Evolutionary conservation across 2,797 vertebrate species (phyloP).

Genomic region (Melanotaenia trifasciata): DNA sequence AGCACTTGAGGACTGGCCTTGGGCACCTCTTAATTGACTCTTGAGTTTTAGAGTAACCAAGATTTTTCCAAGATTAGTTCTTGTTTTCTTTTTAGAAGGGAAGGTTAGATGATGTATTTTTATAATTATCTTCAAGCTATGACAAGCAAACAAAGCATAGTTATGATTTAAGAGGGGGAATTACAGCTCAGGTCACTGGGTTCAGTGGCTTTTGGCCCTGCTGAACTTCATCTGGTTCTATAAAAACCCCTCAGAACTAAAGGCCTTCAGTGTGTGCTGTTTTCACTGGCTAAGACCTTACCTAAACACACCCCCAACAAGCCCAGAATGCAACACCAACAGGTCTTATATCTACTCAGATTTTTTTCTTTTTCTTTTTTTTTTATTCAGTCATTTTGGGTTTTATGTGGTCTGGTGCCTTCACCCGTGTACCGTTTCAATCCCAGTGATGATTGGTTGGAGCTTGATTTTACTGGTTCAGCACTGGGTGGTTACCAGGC

Average conservation of each 20-base stretch:
- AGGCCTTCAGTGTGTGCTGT: conserved; percentile 63
- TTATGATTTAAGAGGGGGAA: conserved; percentile 17
- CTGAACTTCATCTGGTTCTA: conserved; percentile 65
- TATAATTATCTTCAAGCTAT: background rate
- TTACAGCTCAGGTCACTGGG: conserved; percentile 54
- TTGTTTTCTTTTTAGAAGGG: background rate
- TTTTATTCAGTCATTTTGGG: conserved; percentile 26
- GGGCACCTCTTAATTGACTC: background rate
- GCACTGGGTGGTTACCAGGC: conserved; percentile 49
- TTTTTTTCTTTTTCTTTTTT: conserved; percentile 5
- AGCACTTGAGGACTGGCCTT: too few relatives aligned
- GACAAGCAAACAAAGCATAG: conserved; percentile 3
- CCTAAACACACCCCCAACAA: conserved; percentile 73
- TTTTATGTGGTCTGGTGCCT: conserved; percentile 28
- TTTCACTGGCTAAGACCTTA: conserved; percentile 75
- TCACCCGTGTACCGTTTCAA: conserved; percentile 26
- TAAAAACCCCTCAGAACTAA: conserved; percentile 53
- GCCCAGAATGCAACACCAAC: conserved; percentile 41
- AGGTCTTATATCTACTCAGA: conserved; percentile 22
- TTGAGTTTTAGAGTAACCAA: background rate
- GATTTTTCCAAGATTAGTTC: background rate
- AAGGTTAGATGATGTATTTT: background rate
- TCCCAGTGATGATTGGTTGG: conserved; percentile 42
- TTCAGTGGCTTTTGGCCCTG: conserved; percentile 63
- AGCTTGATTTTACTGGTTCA: background rate